Conservation (phyloP, 1,140 invertebrate genomes). For the Tetramorium simillimum region DNA sequence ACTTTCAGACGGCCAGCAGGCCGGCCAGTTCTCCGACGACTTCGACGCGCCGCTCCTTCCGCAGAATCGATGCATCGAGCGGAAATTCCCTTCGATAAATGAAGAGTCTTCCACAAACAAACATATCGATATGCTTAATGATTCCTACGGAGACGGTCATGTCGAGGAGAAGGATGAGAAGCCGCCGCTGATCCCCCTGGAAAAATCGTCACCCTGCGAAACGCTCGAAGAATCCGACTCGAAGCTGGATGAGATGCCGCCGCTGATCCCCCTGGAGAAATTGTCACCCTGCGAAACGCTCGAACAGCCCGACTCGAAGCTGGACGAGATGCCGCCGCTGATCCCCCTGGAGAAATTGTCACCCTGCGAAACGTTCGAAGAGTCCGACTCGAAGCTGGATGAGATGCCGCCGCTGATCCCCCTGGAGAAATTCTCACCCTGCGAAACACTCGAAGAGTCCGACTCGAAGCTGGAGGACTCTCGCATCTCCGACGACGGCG, state of each 20-base stretch:
- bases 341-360: background rate
- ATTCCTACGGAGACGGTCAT: background rate
- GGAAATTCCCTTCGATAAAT: background rate
- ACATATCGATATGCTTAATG: background rate
- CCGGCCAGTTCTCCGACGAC: constrained; percentile 68
- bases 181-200: background rate
- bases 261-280: background rate
- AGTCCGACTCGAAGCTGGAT: too few relatives aligned
- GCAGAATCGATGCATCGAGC: background rate
- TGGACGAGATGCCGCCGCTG: too few relatives aligned
- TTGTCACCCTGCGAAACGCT: too few relatives aligned
- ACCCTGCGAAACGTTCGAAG: too few relatives aligned
- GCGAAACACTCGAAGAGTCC: background rate
- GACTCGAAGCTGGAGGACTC: background rate
- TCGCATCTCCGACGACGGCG: constrained; percentile 31
- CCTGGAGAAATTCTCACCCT: background rate
- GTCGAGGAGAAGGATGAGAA: background rate
- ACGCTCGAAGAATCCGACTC: background rate
- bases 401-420: background rate
- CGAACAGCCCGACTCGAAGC: too few relatives aligned
- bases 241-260: background rate
- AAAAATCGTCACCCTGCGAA: background rate
- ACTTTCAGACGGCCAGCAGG: constrained; percentile 6
- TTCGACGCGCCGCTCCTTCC: constrained; percentile 42
- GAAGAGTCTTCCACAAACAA: constrained; percentile 21